Conservation (phyloP, 1,140 invertebrate genomes). For the Ostrea denselamellosa region DNA sequence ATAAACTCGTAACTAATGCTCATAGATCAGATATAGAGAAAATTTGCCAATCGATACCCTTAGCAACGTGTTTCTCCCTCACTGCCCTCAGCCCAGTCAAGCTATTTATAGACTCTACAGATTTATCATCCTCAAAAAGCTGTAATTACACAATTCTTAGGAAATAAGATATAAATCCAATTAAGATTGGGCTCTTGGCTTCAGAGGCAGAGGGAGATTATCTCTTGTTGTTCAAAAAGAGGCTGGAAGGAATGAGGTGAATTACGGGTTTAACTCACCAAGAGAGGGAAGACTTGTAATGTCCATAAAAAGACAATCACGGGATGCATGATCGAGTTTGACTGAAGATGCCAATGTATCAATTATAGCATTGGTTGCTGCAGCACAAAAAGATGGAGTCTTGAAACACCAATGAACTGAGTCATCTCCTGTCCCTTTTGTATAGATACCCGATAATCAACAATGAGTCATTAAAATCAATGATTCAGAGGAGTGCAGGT, state of each 20-base stretch:
- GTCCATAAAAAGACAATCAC: no score
- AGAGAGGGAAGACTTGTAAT: not conserved
- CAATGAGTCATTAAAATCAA: not conserved
- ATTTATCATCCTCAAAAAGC: not conserved
- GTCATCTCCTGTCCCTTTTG: not conserved
- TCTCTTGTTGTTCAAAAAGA: not conserved
- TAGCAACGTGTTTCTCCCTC: not conserved
- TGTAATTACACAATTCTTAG: not conserved
- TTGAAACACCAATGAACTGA: not conserved
- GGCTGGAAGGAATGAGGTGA: not conserved
- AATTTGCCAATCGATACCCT: constrained; percentile 1
- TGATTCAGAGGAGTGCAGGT: not conserved
- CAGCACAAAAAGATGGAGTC: not conserved
- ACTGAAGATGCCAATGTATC: no score
- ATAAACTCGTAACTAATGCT: not conserved
- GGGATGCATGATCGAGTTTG: no score
- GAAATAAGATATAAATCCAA: constrained; percentile 30
- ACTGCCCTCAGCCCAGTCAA: not conserved
- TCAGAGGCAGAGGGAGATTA: not conserved
- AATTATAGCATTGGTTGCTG: not conserved
- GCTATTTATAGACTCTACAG: constrained; percentile 11
- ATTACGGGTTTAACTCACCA: not conserved
- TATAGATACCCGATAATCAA: not conserved
- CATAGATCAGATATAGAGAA: constrained; percentile 6
- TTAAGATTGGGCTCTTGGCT: constrained; percentile 3